These are phyloP conservation scores for Sceloporus undulatus DNA, from an alignment of 2,113 vertebrate species.

Conservation along the genomic window DNA sequence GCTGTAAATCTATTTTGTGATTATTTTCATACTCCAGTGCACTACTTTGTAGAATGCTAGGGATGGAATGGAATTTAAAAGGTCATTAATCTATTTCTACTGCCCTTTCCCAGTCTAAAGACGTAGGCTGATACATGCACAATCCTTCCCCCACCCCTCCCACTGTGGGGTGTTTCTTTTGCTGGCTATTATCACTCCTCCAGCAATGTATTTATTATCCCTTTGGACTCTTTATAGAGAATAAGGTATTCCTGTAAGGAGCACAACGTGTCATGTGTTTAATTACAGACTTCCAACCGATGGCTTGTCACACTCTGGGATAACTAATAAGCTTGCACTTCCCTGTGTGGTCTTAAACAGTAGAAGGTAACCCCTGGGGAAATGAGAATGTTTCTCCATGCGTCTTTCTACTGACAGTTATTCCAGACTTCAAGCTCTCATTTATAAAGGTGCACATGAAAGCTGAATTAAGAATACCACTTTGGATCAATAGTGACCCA, in stretches of 20 bases:
- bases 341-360: slow-evolving; percentile 16
- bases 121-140: slow-evolving; percentile 16
- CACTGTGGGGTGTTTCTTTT: background rate
- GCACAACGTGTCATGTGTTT: slow-evolving; percentile 30
- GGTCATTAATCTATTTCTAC: slow-evolving; percentile 29
- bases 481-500: slow-evolving; percentile 28
- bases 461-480: slow-evolving; percentile 30
- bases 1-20: background rate
- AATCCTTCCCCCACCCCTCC: slow-evolving; percentile 20
- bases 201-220: slow-evolving; percentile 10
- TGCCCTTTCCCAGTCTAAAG: slow-evolving; percentile 23
- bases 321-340: slow-evolving; percentile 5
- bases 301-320: slow-evolving; percentile 16
- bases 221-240: background rate
- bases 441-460: slow-evolving; percentile 31
- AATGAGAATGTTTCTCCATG: slow-evolving; percentile 27
- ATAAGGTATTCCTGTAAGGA: slow-evolving; percentile 7
- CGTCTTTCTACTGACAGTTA: background rate
- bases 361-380: slow-evolving; percentile 24
- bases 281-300: slow-evolving; percentile 25
- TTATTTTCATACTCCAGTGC: slow-evolving; percentile 9
- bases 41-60: background rate
- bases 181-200: slow-evolving; percentile 3
- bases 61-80: slow-evolving; percentile 13
- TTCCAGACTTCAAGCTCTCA: slow-evolving; percentile 13